phyloP scores from a whole-genome alignment of 2,113 vertebrate genomes.

The Pollimyrus isidori region DNA sequence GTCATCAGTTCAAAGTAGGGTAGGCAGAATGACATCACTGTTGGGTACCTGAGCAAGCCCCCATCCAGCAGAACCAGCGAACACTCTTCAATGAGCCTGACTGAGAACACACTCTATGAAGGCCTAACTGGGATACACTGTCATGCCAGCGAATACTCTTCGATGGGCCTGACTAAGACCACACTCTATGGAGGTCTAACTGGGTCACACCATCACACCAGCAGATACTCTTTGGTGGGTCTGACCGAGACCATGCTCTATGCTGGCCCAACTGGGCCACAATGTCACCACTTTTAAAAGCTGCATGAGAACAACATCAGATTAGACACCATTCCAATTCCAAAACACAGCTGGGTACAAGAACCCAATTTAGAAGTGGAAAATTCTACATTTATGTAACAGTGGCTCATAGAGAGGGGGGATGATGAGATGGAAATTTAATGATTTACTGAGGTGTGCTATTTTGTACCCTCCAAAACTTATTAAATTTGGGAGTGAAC shows the following conservation, averaged over 20 bases:
- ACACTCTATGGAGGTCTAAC: background rate
- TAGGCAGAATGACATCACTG: background rate
- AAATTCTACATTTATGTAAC: background rate
- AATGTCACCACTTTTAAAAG: background rate
- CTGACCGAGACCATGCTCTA: background rate
- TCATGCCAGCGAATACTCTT: background rate
- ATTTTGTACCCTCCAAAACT: background rate
- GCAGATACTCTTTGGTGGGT: background rate
- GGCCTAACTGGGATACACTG: background rate
- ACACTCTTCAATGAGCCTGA: background rate
- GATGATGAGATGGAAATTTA: background rate
- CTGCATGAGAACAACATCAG: background rate
- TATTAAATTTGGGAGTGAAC: background rate
- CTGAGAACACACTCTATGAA: background rate
- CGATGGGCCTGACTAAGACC: background rate
- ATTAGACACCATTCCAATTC: background rate
- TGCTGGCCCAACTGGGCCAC: background rate
- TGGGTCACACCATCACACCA: background rate
- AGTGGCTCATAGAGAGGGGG: background rate
- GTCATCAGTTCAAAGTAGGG: background rate
- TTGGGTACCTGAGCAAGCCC: background rate
- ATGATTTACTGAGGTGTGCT: background rate
- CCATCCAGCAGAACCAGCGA: background rate
- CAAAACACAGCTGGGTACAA: background rate
- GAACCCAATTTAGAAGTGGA: background rate